Conservation (phyloP, 1,140 invertebrate genomes). For the Zaprionus vittiger region DNA sequence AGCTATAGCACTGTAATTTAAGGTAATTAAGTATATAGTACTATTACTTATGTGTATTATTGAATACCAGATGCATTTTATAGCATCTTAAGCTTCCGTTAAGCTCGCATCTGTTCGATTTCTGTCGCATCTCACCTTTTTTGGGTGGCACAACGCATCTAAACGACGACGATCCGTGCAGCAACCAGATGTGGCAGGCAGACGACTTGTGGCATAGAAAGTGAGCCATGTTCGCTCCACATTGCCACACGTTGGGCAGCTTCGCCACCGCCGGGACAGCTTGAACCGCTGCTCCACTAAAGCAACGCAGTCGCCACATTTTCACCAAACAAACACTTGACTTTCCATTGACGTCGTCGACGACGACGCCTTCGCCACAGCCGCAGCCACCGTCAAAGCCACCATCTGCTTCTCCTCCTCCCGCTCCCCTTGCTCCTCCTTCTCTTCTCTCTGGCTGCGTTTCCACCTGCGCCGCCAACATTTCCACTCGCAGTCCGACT, state of each 20-base stretch:
- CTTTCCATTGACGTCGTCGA: constrained; percentile 45
- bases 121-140: background rate
- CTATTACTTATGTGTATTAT: background rate
- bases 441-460: background rate
- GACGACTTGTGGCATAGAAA: constrained; percentile 5
- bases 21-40: background rate
- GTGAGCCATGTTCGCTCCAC: constrained; percentile 4
- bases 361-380: constrained; percentile 9
- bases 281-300: constrained; percentile 41
- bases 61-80: background rate
- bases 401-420: background rate
- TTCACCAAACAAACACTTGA: constrained; percentile 47
- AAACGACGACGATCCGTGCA: background rate
- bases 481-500: constrained; percentile 22
- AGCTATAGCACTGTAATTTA: too few relatives aligned
- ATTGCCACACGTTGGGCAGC: constrained; percentile 4
- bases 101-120: background rate
- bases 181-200: constrained; percentile 7
- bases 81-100: background rate
- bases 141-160: background rate
- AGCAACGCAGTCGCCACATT: constrained; percentile 18
- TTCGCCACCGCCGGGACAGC: background rate
- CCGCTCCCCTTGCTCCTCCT: background rate
- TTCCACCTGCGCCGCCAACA: background rate
- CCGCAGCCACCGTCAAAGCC: background rate